Conservation (phyloP, 2,797 vertebrate species). For the Pipistrellus kuhlii region DNA sequence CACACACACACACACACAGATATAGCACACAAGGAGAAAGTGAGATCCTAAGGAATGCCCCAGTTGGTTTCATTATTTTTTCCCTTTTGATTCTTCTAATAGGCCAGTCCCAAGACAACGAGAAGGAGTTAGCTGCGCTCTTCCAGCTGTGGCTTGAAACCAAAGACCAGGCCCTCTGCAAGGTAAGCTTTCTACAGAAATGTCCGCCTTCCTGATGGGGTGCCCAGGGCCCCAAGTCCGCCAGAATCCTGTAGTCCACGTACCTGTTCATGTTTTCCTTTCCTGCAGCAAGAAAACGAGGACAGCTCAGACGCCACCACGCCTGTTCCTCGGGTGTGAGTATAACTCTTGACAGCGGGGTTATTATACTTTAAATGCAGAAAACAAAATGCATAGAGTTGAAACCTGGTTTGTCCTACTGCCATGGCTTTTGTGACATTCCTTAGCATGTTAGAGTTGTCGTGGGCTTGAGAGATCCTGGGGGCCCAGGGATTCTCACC, state of each 20-base stretch:
- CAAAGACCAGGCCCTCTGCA: constrained; percentile 95
- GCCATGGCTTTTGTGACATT: not conserved
- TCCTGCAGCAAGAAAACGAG: constrained; percentile 92
- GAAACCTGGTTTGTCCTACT: not conserved
- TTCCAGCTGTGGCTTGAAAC: constrained; percentile 98
- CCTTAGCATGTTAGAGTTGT: not conserved
- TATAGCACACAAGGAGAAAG: not conserved
- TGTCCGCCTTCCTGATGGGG: not conserved
- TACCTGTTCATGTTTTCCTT: constrained; percentile 63
- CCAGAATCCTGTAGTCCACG: not conserved
- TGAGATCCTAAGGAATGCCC: not conserved
- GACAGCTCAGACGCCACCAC: constrained; percentile 93
- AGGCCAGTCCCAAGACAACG: constrained; percentile 94
- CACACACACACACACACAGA: too few relatives aligned
- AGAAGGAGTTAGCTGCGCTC: constrained; percentile 95
- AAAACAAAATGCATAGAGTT: too few relatives aligned
- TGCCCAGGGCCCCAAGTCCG: not conserved
- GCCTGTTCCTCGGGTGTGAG: constrained; percentile 95
- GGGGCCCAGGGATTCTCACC: not conserved
- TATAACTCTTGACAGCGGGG: constrained; percentile 40
- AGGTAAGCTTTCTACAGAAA: constrained; percentile 87
- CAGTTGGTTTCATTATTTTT: not conserved
- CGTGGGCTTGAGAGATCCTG: too few relatives aligned
- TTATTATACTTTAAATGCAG: too few relatives aligned
- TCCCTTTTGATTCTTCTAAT: not conserved